Evolutionary conservation across 2,888 invertebrate genomes (phyloP).

Genomic region (Agrotis puta): DNA sequence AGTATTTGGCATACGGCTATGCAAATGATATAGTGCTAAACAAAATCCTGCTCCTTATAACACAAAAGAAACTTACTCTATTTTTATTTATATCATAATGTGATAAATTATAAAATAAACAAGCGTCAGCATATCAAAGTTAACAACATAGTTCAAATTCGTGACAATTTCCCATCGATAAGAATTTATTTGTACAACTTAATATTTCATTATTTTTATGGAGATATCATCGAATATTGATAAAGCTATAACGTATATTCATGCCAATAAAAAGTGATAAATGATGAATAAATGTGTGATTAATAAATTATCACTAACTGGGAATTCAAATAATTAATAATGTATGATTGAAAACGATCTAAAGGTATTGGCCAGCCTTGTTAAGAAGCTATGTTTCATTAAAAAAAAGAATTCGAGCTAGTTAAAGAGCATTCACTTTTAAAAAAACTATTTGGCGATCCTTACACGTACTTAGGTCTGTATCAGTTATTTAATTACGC

Average conservation of each 20-base stretch:
- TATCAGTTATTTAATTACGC: background rate
- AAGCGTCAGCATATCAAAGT: background rate
- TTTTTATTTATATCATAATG: background rate
- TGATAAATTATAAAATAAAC: slow-evolving; percentile 10
- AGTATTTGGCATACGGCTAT: too few species aligned
- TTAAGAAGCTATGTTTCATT: slow-evolving; percentile 7
- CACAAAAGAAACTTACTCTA: too few species aligned
- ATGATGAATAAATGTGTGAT: slow-evolving; percentile 15
- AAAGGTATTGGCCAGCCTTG: slow-evolving; percentile 8
- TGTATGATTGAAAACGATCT: slow-evolving; percentile 38
- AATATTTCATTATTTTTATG: background rate
- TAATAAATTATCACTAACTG: slow-evolving; percentile 17
- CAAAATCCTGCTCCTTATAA: too few species aligned
- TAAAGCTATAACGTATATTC: slow-evolving; percentile 30
- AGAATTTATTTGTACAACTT: slow-evolving; percentile 15
- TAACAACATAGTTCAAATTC: slow-evolving; percentile 21
- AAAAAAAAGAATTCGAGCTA: slow-evolving; percentile 3
- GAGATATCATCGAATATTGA: slow-evolving; percentile 23
- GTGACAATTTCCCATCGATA: background rate
- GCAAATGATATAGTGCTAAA: too few species aligned
- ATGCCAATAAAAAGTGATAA: slow-evolving; percentile 21
- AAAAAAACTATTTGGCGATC: slow-evolving; percentile 3
- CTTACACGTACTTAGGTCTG: background rate
- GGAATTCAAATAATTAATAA: slow-evolving; percentile 36
- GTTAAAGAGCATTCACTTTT: background rate